Evolutionary conservation across 2,888 invertebrate genomes (phyloP), one percentile per base, ranked within the genome.

Genomic region (Plebejus melissa): DNA sequence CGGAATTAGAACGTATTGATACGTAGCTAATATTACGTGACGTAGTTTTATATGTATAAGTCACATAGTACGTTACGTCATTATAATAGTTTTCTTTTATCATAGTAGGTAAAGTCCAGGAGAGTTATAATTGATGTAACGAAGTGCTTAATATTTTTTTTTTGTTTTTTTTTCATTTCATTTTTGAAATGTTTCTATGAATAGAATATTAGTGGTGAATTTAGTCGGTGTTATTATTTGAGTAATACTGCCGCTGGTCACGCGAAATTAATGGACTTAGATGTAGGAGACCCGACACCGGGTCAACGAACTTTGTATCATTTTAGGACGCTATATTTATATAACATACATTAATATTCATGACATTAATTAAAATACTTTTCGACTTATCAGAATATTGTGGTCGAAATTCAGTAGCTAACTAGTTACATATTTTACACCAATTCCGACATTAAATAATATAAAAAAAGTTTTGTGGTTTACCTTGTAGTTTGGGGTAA

Each of bases 231-330:
- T 65, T 65, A 65, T 65, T 16, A 54, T 54, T 32, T 32, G 46
- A 50, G 46, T 32, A 54, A 54, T 50, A 72, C 50, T 50, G 72
- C 13, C 4, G 72, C 3, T 54, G 22, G 72, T 72, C 72, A 72
- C 72, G 72, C 72, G 54, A 72, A 72, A 32, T 72, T 50, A 50
- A 72, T 46, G 71, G 46, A 50, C 16, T 70, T 70, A 22, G 41
- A 41, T 36, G 65, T 65, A 65, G 32, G 32, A 65, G 32, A 32
- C 65, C 65, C 65, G 28, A 36, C 28, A 65, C 32, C 16, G 65
- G 60, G 65, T 65, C 65, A 65, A 65, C 65, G 36, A 65, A 11
- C 65, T 65, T 65, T 11, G 32, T 65, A 36, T 65, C 36, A 36
- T 36, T 65, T 65, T 65, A 65, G 65, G 65, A 65, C 65, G 65